phyloP scores from a whole-genome alignment of 1,140 invertebrate species.

The Trypoxylus dichotomus region DNA sequence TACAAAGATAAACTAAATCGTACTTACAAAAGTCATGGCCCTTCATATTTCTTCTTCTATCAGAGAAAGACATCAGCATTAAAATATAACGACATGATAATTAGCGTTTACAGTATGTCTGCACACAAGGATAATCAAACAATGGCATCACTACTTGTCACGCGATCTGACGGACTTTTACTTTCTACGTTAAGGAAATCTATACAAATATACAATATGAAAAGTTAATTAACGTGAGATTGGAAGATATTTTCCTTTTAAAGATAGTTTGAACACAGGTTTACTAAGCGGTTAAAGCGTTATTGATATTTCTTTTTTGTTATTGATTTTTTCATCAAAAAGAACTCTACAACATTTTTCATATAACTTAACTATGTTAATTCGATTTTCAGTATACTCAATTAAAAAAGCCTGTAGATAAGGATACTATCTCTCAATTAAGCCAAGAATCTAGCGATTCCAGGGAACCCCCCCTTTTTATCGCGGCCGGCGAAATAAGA shows the following conservation, averaged over 20 bases:
- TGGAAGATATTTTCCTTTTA: too few relatives aligned
- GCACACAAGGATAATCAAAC: not conserved
- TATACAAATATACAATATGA: too few relatives aligned
- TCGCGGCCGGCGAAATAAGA: constrained; percentile 91
- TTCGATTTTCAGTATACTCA: constrained; percentile 60
- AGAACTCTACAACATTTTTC: too few relatives aligned
- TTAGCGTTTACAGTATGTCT: not conserved
- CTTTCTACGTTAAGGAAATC: not conserved
- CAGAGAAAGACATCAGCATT: not conserved
- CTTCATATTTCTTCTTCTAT: too few relatives aligned
- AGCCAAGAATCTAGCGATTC: constrained; percentile 90
- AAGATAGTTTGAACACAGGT: too few relatives aligned
- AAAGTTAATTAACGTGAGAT: too few relatives aligned
- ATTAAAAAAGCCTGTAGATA: constrained; percentile 63
- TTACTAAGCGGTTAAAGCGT: too few relatives aligned
- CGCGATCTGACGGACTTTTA: not conserved
- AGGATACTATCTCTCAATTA: constrained; percentile 88
- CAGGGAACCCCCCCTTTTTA: constrained; percentile 75
- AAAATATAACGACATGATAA: not conserved
- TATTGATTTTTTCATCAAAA: too few relatives aligned
- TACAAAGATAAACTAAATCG: too few relatives aligned
- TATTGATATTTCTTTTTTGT: too few relatives aligned
- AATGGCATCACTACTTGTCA: not conserved
- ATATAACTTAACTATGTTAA: not conserved
- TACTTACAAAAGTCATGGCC: too few relatives aligned